Base-by-base conservation (phyloP, 1,140 invertebrate species). In the Magallana angulata region DNA sequence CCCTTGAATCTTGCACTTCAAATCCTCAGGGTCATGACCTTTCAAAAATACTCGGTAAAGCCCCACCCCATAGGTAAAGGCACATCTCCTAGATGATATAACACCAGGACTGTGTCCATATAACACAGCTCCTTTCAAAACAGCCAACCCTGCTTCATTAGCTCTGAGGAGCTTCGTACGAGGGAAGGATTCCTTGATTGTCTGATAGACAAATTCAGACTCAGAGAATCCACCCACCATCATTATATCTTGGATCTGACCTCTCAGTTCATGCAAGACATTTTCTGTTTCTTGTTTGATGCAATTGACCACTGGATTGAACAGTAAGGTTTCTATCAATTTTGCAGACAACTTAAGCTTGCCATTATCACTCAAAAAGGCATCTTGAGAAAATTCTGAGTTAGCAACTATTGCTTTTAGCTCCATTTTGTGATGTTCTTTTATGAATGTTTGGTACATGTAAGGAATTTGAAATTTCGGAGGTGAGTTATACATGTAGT, bases 171-270 rank as follows among this genome's bases (percentile, higher is more conserved):
- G 30, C 4, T 57, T 82, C 0, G 36, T 9, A 0, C 12, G 8
- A 9, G 57, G 58, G 62, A 90, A 87, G 24, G 64, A 36, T 36
- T 83, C 76, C 12, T 24, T 56, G 11, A 90, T 57, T 57, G 48
- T 71, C 16, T 88, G 76, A 14, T 82, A n/a, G 9, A 90, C 57
- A 71, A 88, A 16, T 8, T 36, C 4, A 24, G 85, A 90, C 36
- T 88, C 89, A 0, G 89, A 88, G 64, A 85, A 90, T 4, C 89
- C 89, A 11, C 89, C 89, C 4, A 90, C 89, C 89, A 90, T 88
- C 30, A 84, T 60, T 9, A 84, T 59, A 9, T 58, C 24, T 5
- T 59, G 16, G 14, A 62, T 62, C 36, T 84, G 57, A 60, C 82
- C 58, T 62, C 9, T 24, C 18, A 36, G n/a, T 84, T 84, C 58